A percentile compares a stretch with the other conserved stretches of the same genome.
Evolutionary conservation across 2,888 invertebrate species (phyloP).

Genomic region (Ophion obscuratus): DNA sequence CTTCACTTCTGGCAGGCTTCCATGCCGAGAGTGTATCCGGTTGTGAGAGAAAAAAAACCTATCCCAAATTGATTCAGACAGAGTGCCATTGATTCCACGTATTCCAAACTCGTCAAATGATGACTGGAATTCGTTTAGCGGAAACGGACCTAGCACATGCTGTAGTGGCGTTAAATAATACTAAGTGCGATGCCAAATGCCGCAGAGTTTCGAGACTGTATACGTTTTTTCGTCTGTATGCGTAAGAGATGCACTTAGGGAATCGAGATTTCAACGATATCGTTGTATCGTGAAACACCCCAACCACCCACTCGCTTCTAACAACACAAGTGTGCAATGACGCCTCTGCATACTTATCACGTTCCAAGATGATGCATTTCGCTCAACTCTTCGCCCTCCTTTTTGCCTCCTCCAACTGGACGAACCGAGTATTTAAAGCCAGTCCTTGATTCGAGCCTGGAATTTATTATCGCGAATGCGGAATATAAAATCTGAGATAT

Average conservation of each 20-base stretch:
- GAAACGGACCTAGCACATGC: no score
- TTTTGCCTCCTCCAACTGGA: conserved; percentile 1
- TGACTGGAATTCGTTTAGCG: neutral
- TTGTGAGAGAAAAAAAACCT: no score
- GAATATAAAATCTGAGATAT: conserved; percentile 61
- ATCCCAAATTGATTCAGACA: neutral
- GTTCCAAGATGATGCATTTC: conserved; percentile 28
- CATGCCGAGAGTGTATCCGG: no score
- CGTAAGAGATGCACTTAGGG: neutral
- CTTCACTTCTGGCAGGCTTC: no score
- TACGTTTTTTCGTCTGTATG: neutral
- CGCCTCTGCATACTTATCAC: conserved; percentile 1
- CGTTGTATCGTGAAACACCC: neutral
- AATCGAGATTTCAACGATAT: conserved; percentile 1
- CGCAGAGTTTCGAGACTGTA: no score
- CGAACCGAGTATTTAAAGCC: conserved; percentile 10
- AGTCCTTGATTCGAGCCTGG: conserved; percentile 56
- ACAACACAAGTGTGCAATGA: neutral
- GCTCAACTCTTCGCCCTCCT: conserved; percentile 17
- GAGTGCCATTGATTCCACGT: neutral
- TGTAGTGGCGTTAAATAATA: no score
- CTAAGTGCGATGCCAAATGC: no score
- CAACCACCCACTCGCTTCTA: neutral
- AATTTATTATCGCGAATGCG: conserved; percentile 43
- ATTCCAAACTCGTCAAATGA: no score